Percentiles rank a stretch among this genome's conserved stretches.
These are phyloP conservation scores for Drosophila falleni DNA, from an alignment of 2,888 invertebrate genomes.

Conservation along the genomic window DNA sequence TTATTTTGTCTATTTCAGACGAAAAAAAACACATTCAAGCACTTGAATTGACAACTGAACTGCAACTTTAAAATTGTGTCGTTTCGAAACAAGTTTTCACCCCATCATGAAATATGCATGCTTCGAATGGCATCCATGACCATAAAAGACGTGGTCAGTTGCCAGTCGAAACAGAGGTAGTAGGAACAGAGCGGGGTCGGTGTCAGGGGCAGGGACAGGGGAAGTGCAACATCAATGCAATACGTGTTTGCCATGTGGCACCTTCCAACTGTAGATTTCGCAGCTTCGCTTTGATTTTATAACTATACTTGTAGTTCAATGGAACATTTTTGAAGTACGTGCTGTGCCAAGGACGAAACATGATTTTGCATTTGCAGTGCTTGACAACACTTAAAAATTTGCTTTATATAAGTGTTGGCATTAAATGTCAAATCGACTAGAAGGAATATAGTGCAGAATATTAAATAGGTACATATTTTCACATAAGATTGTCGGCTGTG, in stretches of 20 bases:
- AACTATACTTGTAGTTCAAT: constrained; percentile 47
- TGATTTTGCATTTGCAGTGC: constrained; percentile 25
- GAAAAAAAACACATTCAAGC: constrained; percentile 38
- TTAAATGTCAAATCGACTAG: neutral
- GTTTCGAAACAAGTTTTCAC: constrained; percentile 24
- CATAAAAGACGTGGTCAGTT: constrained; percentile 48
- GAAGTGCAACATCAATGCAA: constrained; percentile 50
- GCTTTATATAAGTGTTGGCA: neutral
- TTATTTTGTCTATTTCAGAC: neutral
- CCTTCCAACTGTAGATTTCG: constrained; percentile 27
- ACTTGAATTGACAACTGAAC: constrained; percentile 60
- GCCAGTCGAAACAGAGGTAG: neutral
- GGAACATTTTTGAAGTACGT: constrained; percentile 58
- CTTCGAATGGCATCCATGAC: constrained; percentile 45
- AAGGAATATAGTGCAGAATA: neutral
- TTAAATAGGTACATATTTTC: neutral
- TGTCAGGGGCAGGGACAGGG: no score
- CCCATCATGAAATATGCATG: constrained; percentile 53
- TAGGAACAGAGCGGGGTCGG: neutral
- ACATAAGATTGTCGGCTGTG: neutral
- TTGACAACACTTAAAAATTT: constrained; percentile 24
- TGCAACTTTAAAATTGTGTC: constrained; percentile 49
- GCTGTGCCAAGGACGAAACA: constrained; percentile 23
- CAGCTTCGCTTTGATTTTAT: constrained; percentile 62
- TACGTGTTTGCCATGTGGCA: constrained; percentile 64